Conservation (phyloP, 2,888 invertebrate genomes). For the Nomada fabriciana region DNA sequence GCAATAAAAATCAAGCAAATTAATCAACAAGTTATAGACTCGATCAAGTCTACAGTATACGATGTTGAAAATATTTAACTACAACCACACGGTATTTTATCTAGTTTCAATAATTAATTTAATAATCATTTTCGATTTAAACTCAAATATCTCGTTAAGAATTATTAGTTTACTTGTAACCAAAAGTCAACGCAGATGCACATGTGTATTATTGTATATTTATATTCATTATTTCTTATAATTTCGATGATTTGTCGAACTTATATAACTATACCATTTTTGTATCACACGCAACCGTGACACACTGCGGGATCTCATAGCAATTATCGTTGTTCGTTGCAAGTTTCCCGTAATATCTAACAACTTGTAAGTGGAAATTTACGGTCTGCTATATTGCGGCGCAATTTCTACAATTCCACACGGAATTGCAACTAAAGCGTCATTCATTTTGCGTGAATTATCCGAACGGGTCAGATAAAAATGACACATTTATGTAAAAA, state of each 20-base stretch:
- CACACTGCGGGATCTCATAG: constrained; percentile 23
- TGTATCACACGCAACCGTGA: background rate
- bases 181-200: no score
- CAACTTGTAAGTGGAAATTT: constrained; percentile 5
- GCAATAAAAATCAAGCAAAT: background rate
- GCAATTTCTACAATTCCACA: constrained; percentile 37
- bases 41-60: no score
- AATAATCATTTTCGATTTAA: no score
- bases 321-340: constrained; percentile 51
- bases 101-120: no score
- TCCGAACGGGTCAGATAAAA: constrained; percentile 9
- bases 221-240: no score
- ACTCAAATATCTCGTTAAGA: no score
- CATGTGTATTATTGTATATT: no score
- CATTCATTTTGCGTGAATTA: constrained; percentile 17
- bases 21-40: background rate
- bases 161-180: no score
- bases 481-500: background rate
- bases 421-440: background rate
- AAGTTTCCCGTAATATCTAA: background rate
- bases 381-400: background rate
- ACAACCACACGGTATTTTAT: no score
- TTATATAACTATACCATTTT: background rate
- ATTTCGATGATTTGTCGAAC: background rate
- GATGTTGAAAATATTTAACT: no score